Percentiles rank a stretch among this genome's conserved stretches.
phyloP scores from a whole-genome alignment of 2,797 vertebrate species.

The Silurus aristotelis region DNA sequence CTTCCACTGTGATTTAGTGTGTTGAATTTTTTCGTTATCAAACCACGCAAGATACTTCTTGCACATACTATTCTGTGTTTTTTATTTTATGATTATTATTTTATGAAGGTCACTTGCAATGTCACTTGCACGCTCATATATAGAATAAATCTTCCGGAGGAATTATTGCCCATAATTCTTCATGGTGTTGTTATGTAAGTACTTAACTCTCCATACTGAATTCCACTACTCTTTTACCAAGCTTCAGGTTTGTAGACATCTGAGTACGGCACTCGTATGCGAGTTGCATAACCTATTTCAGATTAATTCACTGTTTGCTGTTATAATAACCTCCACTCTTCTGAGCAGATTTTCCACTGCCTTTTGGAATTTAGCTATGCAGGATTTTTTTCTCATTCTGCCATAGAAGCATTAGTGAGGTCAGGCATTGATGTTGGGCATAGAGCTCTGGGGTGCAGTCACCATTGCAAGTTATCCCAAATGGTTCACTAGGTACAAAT shows the following conservation, averaged over 20 bases:
- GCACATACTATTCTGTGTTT: neutral
- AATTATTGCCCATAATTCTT: neutral
- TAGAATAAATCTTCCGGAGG: neutral
- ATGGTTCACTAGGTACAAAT: neutral
- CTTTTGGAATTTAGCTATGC: neutral
- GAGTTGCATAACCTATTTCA: neutral
- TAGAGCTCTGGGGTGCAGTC: neutral
- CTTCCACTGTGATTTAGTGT: slow-evolving; percentile 21
- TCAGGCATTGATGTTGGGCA: neutral
- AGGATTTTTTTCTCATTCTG: neutral
- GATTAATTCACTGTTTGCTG: neutral
- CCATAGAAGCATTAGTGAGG: neutral
- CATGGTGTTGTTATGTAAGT: neutral
- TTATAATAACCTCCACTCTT: neutral
- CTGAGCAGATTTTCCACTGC: neutral
- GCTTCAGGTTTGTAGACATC: neutral
- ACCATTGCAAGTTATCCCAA: neutral
- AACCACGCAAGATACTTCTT: neutral
- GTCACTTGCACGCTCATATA: neutral
- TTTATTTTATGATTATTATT: neutral
- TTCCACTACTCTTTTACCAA: too few species aligned
- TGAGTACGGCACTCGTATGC: neutral
- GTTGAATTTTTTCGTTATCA: slow-evolving; percentile 39
- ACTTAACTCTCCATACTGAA: neutral
- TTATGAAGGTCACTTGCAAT: neutral